phyloP scores from a whole-genome alignment of 1,140 invertebrate species.

The Aporrectodea caliginosa region DNA sequence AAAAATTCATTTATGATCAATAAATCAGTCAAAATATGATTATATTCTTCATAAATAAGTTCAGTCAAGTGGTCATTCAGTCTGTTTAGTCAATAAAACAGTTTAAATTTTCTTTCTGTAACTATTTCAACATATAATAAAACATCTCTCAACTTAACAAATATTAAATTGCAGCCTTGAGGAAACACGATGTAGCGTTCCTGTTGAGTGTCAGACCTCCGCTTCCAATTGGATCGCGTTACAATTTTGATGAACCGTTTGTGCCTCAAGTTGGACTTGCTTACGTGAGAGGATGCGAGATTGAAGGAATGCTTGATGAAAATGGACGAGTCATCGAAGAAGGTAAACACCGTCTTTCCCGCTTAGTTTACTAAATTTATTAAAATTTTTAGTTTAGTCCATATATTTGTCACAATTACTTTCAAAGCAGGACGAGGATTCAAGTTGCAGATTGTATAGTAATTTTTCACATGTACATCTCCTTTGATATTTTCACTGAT shows the following conservation, averaged over 20 bases:
- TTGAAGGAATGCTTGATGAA: slow-evolving; percentile 96
- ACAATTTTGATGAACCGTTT: slow-evolving; percentile 52
- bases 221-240: slow-evolving; percentile 67
- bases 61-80: too few relatives aligned
- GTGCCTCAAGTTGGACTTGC: slow-evolving; percentile 70
- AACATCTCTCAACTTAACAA: too few relatives aligned
- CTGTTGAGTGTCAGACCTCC: slow-evolving; percentile 83
- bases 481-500: too few relatives aligned
- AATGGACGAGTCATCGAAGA: slow-evolving; percentile 96
- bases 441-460: not conserved
- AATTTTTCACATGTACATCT: too few relatives aligned
- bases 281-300: slow-evolving; percentile 93
- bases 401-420: not conserved
- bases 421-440: not conserved
- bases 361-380: not conserved
- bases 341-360: slow-evolving; percentile 56
- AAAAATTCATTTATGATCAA: too few relatives aligned
- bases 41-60: too few relatives aligned
- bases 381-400: not conserved
- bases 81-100: too few relatives aligned
- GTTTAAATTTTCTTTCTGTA: too few relatives aligned
- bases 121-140: too few relatives aligned
- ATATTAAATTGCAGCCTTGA: slow-evolving; percentile 66
- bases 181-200: slow-evolving; percentile 98
- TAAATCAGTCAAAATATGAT: too few relatives aligned